phyloP scores from a whole-genome alignment of 2,113 vertebrate genomes.

The Alligator mississippiensis region DNA sequence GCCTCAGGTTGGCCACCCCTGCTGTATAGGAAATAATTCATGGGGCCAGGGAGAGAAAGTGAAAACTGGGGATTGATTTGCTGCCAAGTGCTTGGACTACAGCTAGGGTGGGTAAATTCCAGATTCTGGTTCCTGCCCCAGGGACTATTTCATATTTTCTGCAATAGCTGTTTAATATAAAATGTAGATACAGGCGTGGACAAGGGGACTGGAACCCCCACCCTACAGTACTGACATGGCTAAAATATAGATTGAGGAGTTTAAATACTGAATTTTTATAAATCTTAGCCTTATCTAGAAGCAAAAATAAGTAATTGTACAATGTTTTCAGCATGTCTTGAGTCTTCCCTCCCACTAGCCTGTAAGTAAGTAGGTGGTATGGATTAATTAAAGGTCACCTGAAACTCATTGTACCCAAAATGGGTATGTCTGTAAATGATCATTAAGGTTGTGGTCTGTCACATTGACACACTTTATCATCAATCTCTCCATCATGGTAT shows the following conservation, averaged over 20 bases:
- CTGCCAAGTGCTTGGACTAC: too few relatives aligned
- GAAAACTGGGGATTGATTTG: too few relatives aligned
- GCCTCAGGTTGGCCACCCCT: too few relatives aligned
- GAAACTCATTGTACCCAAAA: background rate
- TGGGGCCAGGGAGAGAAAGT: too few relatives aligned
- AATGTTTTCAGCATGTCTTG: background rate
- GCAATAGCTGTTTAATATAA: too few relatives aligned
- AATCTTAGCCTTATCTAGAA: background rate
- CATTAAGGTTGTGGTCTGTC: background rate
- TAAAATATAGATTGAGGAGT: background rate
- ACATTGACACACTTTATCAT: background rate
- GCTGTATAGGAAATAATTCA: too few relatives aligned
- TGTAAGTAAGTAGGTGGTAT: background rate
- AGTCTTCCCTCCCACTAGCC: background rate
- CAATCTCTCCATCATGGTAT: background rate
- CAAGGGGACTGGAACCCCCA: too few relatives aligned
- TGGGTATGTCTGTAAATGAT: background rate
- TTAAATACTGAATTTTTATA: background rate
- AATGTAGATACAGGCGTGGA: too few relatives aligned
- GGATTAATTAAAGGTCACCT: background rate
- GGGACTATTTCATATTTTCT: too few relatives aligned
- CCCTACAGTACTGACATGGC: background rate
- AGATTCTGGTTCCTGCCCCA: too few relatives aligned
- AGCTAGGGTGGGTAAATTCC: too few relatives aligned
- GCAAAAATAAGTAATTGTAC: slow-evolving; percentile 5